These are phyloP conservation scores for Drosophila parthenogenetica DNA, from an alignment of 2,888 invertebrate genomes.

Conservation along the genomic window DNA sequence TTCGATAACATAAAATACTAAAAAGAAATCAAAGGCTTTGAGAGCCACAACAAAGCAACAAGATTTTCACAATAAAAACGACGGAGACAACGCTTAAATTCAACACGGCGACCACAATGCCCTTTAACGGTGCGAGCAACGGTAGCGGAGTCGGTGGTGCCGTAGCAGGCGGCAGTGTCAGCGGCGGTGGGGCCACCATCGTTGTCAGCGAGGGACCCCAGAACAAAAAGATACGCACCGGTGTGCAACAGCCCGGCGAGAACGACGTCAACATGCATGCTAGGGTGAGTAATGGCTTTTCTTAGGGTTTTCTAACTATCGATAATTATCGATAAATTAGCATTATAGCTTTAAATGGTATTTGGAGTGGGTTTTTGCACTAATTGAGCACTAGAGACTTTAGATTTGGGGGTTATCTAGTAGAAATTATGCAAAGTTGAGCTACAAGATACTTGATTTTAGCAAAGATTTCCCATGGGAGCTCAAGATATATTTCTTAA, in stretches of 20 bases:
- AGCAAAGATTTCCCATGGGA: no score
- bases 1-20: background rate
- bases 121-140: constrained; percentile 84
- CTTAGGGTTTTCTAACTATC: background rate
- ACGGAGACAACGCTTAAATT: constrained; percentile 77
- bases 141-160: constrained; percentile 78
- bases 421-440: no score
- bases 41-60: constrained; percentile 6
- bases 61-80: constrained; percentile 60
- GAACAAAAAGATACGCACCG: constrained; percentile 85
- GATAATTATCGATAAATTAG: constrained; percentile 1
- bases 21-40: constrained; percentile 8
- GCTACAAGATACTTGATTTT: no score
- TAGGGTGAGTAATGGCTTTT: constrained; percentile 77
- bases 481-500: no score
- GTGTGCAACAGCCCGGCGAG: constrained; percentile 84
- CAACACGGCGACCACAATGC: constrained; percentile 83
- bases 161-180: constrained; percentile 76
- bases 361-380: no score
- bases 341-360: no score
- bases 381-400: no score
- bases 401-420: no score
- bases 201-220: constrained; percentile 84
- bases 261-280: constrained; percentile 83
- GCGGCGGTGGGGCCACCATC: constrained; percentile 82